Conservation (phyloP, 1,140 invertebrate genomes). For the Drosophila serrata region DNA sequence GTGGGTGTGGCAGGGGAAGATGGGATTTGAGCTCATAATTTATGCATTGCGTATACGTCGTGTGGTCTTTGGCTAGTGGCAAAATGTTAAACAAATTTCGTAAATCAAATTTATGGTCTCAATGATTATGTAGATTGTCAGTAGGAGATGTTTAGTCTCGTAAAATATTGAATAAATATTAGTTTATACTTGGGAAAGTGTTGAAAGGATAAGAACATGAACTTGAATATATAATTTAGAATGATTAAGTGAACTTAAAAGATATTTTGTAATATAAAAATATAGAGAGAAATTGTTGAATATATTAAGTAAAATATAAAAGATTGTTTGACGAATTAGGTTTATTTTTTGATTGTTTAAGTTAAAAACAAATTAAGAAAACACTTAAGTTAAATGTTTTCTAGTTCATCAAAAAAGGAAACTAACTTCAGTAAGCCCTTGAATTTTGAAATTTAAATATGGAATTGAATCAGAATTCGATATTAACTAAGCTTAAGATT, state of each 20-base stretch:
- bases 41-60: slow-evolving; percentile 73
- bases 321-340: too few species aligned
- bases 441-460: too few species aligned
- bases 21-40: slow-evolving; percentile 50
- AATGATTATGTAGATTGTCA: slow-evolving; percentile 13
- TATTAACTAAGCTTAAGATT: too few species aligned
- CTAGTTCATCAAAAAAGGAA: too few species aligned
- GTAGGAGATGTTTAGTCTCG: not conserved
- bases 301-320: too few species aligned
- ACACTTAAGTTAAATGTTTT: too few species aligned
- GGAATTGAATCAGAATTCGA: too few species aligned
- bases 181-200: not conserved
- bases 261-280: not conserved
- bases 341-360: too few species aligned
- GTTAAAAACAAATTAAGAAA: too few species aligned
- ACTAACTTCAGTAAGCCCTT: too few species aligned
- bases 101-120: slow-evolving; percentile 28
- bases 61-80: slow-evolving; percentile 40
- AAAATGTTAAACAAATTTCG: slow-evolving; percentile 32
- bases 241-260: too few species aligned
- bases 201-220: not conserved
- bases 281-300: too few species aligned
- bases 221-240: not conserved
- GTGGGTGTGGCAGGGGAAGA: not conserved
- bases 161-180: not conserved